Percentiles rank a stretch among this genome's conserved stretches.
Conservation (phyloP, 2,113 vertebrate species). For the Rostratula benghalensis region DNA sequence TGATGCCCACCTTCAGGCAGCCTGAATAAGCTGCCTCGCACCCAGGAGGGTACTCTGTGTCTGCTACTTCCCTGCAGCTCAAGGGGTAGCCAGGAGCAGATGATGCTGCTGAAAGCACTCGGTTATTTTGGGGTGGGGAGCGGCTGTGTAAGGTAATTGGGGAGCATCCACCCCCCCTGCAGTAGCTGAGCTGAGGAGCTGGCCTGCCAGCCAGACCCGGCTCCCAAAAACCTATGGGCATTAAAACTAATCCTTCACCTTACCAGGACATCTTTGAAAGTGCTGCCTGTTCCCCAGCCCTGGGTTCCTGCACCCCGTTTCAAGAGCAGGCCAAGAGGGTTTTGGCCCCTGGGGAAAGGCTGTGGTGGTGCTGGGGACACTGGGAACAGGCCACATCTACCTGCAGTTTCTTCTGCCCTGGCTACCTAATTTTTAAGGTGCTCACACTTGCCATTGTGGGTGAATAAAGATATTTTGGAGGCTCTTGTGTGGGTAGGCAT, state of each 20-base stretch:
- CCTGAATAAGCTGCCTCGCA: not conserved
- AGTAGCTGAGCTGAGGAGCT: not conserved
- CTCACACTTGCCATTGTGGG: not conserved
- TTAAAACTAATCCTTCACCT: not conserved
- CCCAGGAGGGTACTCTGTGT: not conserved
- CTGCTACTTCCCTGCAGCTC: not conserved
- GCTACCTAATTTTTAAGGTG: not conserved
- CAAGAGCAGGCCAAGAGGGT: not conserved
- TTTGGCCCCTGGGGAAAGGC: not conserved
- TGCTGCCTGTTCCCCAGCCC: not conserved
- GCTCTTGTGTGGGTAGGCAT: not conserved
- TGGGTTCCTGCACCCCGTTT: fast-evolving
- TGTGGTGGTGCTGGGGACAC: not conserved
- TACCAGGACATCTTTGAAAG: not conserved
- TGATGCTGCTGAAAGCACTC: not conserved
- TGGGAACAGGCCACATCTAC: not conserved
- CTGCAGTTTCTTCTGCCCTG: not conserved
- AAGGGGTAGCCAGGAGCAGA: not conserved
- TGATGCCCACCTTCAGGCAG: not conserved
- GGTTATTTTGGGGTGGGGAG: not conserved
- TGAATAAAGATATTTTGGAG: not conserved
- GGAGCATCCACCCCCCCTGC: not conserved
- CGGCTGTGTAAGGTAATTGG: fast-evolving
- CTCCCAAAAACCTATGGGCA: fast-evolving
- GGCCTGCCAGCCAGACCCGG: not conserved